These are phyloP conservation scores for Macrophya annulata DNA, from an alignment of 2,888 invertebrate genomes.

Conservation along the genomic window DNA sequence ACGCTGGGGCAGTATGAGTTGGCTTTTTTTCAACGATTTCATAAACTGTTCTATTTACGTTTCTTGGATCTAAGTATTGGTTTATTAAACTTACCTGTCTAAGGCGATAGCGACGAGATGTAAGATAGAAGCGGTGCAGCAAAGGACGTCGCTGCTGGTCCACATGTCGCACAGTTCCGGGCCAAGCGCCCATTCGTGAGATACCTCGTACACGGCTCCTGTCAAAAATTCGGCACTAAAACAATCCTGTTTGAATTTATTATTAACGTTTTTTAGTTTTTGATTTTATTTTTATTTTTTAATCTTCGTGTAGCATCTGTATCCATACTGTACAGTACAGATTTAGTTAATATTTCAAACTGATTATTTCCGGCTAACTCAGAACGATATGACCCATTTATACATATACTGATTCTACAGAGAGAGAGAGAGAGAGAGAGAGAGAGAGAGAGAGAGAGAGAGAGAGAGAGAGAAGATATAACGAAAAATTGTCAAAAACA, in stretches of 20 bases:
- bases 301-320: neutral
- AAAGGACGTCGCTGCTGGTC: slow-evolving; percentile 95
- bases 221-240: slow-evolving; percentile 71
- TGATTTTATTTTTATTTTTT: neutral
- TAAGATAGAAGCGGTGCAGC: slow-evolving; percentile 92
- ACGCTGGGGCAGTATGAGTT: no score
- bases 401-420: neutral
- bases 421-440: no score
- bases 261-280: no score
- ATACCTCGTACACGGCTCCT: slow-evolving; percentile 89
- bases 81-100: slow-evolving; percentile 84
- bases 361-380: neutral
- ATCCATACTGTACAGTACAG: neutral
- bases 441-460: no score
- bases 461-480: no score
- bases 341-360: neutral
- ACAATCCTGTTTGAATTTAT: slow-evolving; percentile 57
- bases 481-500: neutral
- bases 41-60: neutral
- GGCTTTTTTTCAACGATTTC: no score
- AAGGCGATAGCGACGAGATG: slow-evolving; percentile 91
- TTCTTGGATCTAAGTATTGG: neutral
- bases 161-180: slow-evolving; percentile 96
- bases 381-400: neutral
- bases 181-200: slow-evolving; percentile 91